Evolutionary conservation across 2,113 vertebrate genomes (phyloP).

Genomic region (Illadopsis cleaveri): DNA sequence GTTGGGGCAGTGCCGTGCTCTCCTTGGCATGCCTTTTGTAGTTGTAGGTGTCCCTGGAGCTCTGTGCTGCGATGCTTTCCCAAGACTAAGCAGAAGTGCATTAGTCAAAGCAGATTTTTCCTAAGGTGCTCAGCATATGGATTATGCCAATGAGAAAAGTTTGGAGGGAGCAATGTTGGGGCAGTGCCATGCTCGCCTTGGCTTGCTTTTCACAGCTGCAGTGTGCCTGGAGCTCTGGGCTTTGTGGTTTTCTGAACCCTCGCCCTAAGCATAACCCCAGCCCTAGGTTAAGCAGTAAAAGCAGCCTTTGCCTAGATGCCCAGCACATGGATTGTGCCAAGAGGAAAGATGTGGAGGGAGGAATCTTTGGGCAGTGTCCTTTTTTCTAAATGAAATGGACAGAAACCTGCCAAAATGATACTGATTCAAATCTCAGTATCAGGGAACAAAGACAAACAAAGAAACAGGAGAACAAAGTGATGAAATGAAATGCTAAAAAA

Average conservation of each 20-base stretch:
- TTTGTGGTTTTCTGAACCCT: background rate
- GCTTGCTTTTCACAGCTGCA: background rate
- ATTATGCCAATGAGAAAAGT: background rate
- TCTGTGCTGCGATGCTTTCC: background rate
- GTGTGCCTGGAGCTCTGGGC: background rate
- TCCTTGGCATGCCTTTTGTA: background rate
- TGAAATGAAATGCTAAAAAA: background rate
- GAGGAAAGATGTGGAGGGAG: background rate
- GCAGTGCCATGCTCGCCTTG: accelerated
- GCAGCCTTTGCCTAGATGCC: background rate
- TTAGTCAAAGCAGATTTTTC: background rate
- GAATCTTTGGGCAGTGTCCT: background rate
- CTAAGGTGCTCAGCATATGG: background rate
- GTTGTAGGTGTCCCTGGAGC: background rate
- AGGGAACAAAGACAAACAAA: background rate
- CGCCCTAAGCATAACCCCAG: background rate
- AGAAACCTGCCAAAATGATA: background rate
- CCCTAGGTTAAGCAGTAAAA: background rate
- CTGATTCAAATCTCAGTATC: background rate
- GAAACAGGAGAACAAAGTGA: background rate
- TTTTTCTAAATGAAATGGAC: background rate
- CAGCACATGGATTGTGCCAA: background rate
- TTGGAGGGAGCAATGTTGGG: background rate
- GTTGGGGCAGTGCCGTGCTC: background rate
- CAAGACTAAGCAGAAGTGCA: background rate